phyloP scores from a whole-genome alignment of 1,140 invertebrate genomes.

The Sinella curviseta region DNA sequence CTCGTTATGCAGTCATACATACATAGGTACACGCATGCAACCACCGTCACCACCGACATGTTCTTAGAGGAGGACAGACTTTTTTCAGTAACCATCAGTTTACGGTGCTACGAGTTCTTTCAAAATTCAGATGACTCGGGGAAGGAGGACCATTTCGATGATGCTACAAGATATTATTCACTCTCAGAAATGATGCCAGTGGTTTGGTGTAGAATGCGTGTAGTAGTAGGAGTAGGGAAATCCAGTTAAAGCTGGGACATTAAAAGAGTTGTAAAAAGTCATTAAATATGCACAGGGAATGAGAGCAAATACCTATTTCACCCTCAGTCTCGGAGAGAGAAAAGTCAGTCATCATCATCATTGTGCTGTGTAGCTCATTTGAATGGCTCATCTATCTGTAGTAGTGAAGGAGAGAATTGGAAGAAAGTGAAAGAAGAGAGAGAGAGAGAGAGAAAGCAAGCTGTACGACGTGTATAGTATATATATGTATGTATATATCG shows the following conservation, averaged over 20 bases:
- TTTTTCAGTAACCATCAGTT: no score
- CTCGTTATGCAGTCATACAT: no score
- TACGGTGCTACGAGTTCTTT: no score
- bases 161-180: not conserved
- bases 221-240: no score
- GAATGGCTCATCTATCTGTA: not conserved
- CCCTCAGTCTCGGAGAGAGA: not conserved
- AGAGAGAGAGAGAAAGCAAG: no score
- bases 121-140: not conserved
- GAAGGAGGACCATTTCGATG: no score
- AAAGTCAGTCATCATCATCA: not conserved
- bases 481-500: not conserved
- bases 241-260: not conserved
- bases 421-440: not conserved
- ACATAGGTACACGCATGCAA: no score
- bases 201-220: no score
- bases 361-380: not conserved
- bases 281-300: conserved; percentile 15
- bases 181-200: no score
- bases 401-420: not conserved
- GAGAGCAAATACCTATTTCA: not conserved
- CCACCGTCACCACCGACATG: no score
- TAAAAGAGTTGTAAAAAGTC: conserved; percentile 9
- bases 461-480: no score
- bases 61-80: no score